Evolutionary conservation across 2,113 vertebrate genomes (phyloP).

Genomic region (Rafetus swinhoei): DNA sequence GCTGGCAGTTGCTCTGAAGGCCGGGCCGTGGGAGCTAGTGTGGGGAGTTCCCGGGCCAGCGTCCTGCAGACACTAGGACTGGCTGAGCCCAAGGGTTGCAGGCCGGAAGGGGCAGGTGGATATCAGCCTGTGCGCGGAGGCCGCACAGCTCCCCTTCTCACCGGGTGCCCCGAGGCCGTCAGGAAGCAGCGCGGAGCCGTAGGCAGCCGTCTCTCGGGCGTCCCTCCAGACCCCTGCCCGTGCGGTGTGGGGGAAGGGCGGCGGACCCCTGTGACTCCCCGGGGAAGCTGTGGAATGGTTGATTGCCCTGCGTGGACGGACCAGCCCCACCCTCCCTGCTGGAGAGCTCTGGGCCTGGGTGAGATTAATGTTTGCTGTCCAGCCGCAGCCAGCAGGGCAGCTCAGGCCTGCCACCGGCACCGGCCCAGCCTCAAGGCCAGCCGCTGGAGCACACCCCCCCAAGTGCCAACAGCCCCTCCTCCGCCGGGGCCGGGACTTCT

Average conservation of each 20-base stretch:
- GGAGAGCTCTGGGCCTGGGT: not conserved
- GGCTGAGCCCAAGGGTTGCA: too few species aligned
- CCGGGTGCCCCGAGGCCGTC: not conserved
- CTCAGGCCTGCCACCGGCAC: not conserved
- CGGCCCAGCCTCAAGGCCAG: too few species aligned
- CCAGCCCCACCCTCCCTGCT: not conserved
- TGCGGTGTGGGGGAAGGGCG: not conserved
- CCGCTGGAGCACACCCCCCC: too few species aligned
- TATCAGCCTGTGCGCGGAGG: not conserved
- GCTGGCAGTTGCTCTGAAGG: not conserved
- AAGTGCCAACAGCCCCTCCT: fast-evolving
- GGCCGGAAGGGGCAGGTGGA: not conserved
- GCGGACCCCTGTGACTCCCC: not conserved
- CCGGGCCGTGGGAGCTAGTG: not conserved
- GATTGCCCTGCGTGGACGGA: not conserved
- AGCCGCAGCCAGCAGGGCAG: fast-evolving
- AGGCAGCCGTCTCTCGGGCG: not conserved
- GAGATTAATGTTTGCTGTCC: too few species aligned
- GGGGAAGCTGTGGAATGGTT: fast-evolving
- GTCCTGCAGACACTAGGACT: not conserved
- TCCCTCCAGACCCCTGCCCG: not conserved
- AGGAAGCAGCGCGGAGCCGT: fast-evolving
- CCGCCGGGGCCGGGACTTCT: too few species aligned
- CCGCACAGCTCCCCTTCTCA: fast-evolving
- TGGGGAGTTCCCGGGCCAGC: not conserved